These are phyloP conservation scores for Mechanitis messenoides DNA, from an alignment of 2,888 invertebrate genomes.

Conservation along the genomic window DNA sequence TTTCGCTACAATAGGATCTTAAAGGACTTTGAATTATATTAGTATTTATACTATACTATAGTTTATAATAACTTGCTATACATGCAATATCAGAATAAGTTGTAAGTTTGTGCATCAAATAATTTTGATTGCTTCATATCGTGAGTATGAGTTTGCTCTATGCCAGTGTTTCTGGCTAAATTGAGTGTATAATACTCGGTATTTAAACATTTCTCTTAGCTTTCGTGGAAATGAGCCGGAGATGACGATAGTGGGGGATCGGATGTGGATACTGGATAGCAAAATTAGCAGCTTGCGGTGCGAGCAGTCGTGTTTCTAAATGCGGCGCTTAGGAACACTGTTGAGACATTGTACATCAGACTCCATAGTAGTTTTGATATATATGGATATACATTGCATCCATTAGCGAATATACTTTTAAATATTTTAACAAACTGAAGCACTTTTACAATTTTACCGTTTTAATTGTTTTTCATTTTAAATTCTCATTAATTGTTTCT, in stretches of 20 bases:
- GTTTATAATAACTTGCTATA: too few relatives aligned
- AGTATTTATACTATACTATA: too few relatives aligned
- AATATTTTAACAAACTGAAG: not conserved
- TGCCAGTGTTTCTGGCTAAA: not conserved
- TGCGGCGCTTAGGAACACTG: too few relatives aligned
- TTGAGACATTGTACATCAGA: too few relatives aligned
- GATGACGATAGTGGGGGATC: constrained; percentile 15
- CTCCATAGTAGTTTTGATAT: not conserved
- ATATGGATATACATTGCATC: not conserved
- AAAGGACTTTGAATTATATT: too few relatives aligned
- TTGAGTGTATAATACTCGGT: not conserved
- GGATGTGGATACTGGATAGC: constrained; percentile 20
- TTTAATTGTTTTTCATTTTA: constrained; percentile 1
- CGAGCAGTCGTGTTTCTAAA: constrained; percentile 11
- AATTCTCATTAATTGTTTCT: not conserved
- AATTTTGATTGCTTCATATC: not conserved
- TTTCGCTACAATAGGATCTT: too few relatives aligned
- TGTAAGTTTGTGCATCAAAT: not conserved
- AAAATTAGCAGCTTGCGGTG: constrained; percentile 15
- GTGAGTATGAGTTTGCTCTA: not conserved
- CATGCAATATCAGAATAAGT: too few relatives aligned
- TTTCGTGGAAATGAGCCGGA: constrained; percentile 22
- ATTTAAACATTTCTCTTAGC: constrained; percentile 21
- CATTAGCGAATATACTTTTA: not conserved
- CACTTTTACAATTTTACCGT: not conserved